Base-by-base conservation (phyloP, 2,888 invertebrate species). In the Rhopalosiphum nymphaeae region DNA sequence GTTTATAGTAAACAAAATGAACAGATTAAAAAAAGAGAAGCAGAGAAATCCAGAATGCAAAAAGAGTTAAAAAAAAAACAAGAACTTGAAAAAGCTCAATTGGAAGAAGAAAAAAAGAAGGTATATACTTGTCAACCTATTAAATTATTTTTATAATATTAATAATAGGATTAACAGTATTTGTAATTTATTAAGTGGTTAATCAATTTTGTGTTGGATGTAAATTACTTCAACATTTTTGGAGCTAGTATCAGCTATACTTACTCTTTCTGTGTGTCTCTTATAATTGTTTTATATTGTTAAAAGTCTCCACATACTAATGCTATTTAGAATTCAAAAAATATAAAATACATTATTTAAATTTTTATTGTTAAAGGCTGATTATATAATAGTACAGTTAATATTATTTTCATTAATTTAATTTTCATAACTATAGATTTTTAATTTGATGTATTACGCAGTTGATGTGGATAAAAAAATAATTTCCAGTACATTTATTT, bases 1-100 rank as follows among this genome's bases (percentile, higher is more conserved):
- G 53, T 46, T 95, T 95, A 29, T 95, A 95, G 95, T 95, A 95
- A 95, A 95, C 95, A 94, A 94, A 95, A 95, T 85, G 95, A 95
- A 93, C 91, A 91, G 36, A 42, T 88, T 57, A 91, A 53, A 61
- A 93, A 94, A 25, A 87, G 87, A 84, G 95, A 94, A 87, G 94
- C 93, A 85, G 61, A 94, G 42, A 93, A 92, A 25, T 42, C 67
- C 26, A 92, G 57, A 78, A 94, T 95, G 53, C 94, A 95, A 95
- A 94, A 95, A 95, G 93, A 95, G 84, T 95, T 95, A 95, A 87
- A 94, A 89, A 94, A 91, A 78, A 94, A 94, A 92, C 91, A 95
- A 84, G 93, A 92, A 88, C 36, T 95, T 42, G 95, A 95, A 92
- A 95, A 92, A 46, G 91, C 86, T 53, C 94, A 94, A 93, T 36